Conservation (phyloP, 1,140 invertebrate genomes). For the Procambarus clarkii region DNA sequence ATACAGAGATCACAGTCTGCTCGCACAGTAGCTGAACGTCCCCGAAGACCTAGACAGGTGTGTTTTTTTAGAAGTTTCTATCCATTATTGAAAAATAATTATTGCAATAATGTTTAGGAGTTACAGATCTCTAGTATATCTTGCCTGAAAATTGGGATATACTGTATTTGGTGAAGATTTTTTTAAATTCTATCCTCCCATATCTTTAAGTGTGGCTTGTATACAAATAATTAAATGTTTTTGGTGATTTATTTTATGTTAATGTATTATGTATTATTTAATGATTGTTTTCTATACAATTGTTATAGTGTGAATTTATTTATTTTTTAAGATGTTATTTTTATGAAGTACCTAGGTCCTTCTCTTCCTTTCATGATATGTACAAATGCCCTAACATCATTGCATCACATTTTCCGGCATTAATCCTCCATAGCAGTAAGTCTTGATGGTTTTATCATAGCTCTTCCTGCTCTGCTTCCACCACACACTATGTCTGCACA, state of each 20-base stretch:
- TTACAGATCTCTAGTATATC: too few relatives aligned
- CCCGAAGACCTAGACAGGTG: constrained; percentile 39
- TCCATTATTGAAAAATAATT: neutral
- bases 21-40: constrained; percentile 56
- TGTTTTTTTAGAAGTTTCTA: neutral
- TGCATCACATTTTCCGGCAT: neutral
- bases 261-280: neutral
- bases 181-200: neutral
- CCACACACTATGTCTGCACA: neutral
- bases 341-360: neutral
- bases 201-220: neutral
- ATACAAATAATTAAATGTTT: neutral
- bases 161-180: neutral
- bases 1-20: constrained; percentile 69
- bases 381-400: neutral
- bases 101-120: too few relatives aligned
- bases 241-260: neutral
- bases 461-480: neutral
- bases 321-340: neutral
- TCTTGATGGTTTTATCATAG: neutral
- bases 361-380: neutral
- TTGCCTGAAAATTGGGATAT: too few relatives aligned
- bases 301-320: neutral
- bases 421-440: neutral
- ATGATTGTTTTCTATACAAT: neutral